These are phyloP conservation scores for Iselma pallidipennis DNA, from an alignment of 2,888 invertebrate genomes.

Conservation along the genomic window DNA sequence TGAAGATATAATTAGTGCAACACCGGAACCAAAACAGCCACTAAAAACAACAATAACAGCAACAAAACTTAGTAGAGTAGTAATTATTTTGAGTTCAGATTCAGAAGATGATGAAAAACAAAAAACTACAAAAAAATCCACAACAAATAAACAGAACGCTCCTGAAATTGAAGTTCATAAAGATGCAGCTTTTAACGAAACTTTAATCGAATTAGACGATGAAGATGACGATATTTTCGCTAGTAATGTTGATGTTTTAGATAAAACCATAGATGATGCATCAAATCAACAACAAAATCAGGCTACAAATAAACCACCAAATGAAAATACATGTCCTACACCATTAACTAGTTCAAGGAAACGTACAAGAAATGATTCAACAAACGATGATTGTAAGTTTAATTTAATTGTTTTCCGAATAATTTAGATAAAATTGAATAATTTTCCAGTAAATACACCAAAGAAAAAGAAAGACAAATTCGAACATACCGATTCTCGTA, in stretches of 20 bases:
- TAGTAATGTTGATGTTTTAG: slow-evolving; percentile 43
- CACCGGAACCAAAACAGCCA: slow-evolving; percentile 50
- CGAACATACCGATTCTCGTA: slow-evolving; percentile 47
- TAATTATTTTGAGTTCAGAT: slow-evolving; percentile 34
- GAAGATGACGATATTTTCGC: slow-evolving; percentile 53
- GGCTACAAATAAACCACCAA: slow-evolving; percentile 29
- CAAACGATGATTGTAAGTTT: slow-evolving; percentile 1
- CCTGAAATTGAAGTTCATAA: slow-evolving; percentile 61
- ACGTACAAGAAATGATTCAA: slow-evolving; percentile 5
- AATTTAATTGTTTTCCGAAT: too few relatives aligned
- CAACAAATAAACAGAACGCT: slow-evolving; percentile 36
- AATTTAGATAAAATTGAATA: too few relatives aligned
- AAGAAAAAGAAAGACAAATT: slow-evolving; percentile 43
- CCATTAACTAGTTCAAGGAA: slow-evolving; percentile 22
- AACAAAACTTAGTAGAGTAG: too few relatives aligned
- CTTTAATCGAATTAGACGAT: slow-evolving; percentile 69
- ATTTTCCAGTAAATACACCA: slow-evolving; percentile 41
- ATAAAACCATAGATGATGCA: slow-evolving; percentile 44
- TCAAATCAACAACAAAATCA: too few relatives aligned
- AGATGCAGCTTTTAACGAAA: slow-evolving; percentile 73
- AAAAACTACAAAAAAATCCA: slow-evolving; percentile 44
- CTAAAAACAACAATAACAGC: slow-evolving; percentile 21
- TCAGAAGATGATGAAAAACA: slow-evolving; percentile 37
- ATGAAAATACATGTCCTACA: too few relatives aligned
- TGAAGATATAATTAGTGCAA: slow-evolving; percentile 63